phyloP scores from a whole-genome alignment of 2,888 invertebrate genomes.

The Timema cristinae region DNA sequence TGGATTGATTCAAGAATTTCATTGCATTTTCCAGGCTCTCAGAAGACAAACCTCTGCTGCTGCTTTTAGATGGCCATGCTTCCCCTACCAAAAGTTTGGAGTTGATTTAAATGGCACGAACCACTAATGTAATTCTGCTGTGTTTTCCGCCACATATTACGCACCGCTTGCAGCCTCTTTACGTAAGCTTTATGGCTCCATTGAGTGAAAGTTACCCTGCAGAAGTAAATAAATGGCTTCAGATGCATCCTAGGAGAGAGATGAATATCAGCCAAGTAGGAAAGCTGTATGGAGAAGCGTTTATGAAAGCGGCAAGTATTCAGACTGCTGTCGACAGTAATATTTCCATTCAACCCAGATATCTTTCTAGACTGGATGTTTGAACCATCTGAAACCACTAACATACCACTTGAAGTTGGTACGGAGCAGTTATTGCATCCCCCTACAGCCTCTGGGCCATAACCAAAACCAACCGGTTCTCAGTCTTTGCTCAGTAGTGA shows the following conservation, averaged over 20 bases:
- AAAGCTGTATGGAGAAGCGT: slow-evolving; percentile 30
- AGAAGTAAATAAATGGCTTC: slow-evolving; percentile 31
- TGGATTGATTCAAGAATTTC: slow-evolving; percentile 24
- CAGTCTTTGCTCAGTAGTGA: not conserved
- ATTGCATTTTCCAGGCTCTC: slow-evolving; percentile 35
- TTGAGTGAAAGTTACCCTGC: slow-evolving; percentile 33
- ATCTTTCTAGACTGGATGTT: slow-evolving; percentile 12
- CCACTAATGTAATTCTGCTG: slow-evolving; percentile 34
- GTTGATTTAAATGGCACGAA: slow-evolving; percentile 33
- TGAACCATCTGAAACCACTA: slow-evolving; percentile 2
- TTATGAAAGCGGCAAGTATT: slow-evolving; percentile 30
- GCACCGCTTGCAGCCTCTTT: slow-evolving; percentile 35
- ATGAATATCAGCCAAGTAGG: slow-evolving; percentile 30
- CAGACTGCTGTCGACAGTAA: slow-evolving; percentile 31
- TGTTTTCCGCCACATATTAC: slow-evolving; percentile 38
- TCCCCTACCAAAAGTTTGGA: slow-evolving; percentile 39
- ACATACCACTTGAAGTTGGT: not conserved
- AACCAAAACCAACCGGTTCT: not conserved
- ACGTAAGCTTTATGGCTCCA: slow-evolving; percentile 34
- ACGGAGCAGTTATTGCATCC: not conserved
- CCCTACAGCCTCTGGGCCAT: not conserved
- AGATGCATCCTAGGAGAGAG: slow-evolving; percentile 23
- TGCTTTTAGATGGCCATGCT: slow-evolving; percentile 41
- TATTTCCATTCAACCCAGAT: slow-evolving; percentile 30
- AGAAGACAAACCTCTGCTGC: slow-evolving; percentile 37